These are phyloP conservation scores for Morone chrysops DNA, from an alignment of 2,113 vertebrate genomes.

Conservation along the genomic window DNA sequence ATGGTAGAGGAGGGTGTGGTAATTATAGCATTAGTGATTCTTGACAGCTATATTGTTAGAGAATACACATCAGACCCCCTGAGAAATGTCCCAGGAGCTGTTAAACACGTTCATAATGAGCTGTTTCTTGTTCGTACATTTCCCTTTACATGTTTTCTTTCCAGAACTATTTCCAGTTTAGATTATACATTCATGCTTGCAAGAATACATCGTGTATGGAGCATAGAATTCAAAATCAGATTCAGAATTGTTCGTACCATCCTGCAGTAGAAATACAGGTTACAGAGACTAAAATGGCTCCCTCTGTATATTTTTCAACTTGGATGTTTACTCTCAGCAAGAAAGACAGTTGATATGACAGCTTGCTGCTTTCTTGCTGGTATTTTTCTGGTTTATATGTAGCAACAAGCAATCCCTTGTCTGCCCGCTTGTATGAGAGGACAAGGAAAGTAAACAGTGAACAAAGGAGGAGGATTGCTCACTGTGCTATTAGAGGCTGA, in stretches of 20 bases:
- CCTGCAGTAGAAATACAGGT: slow-evolving; percentile 27
- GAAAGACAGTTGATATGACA: slow-evolving; percentile 18
- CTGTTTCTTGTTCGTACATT: background rate
- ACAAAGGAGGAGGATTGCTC: slow-evolving; percentile 25
- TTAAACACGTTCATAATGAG: slow-evolving; percentile 37
- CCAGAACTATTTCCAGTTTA: background rate
- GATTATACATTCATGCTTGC: background rate
- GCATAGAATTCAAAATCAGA: background rate
- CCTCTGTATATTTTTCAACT: slow-evolving; percentile 20
- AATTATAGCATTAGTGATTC: slow-evolving; percentile 70
- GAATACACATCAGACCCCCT: slow-evolving; percentile 40
- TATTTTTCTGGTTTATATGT: slow-evolving; percentile 18
- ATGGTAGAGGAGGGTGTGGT: slow-evolving; percentile 44
- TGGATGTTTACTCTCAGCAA: slow-evolving; percentile 27
- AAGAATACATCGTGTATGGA: background rate
- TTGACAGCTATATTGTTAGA: slow-evolving; percentile 65
- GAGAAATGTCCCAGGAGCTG: slow-evolving; percentile 42
- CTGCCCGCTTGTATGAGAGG: slow-evolving; percentile 19
- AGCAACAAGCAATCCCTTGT: slow-evolving; percentile 21
- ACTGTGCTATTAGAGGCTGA: slow-evolving; percentile 16
- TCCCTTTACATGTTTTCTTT: background rate
- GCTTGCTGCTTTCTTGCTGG: background rate
- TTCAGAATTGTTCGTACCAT: background rate
- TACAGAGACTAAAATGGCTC: background rate
- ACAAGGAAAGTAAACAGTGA: slow-evolving; percentile 25